Conservation (phyloP, 2,888 invertebrate genomes). For the Beris chalybata region DNA sequence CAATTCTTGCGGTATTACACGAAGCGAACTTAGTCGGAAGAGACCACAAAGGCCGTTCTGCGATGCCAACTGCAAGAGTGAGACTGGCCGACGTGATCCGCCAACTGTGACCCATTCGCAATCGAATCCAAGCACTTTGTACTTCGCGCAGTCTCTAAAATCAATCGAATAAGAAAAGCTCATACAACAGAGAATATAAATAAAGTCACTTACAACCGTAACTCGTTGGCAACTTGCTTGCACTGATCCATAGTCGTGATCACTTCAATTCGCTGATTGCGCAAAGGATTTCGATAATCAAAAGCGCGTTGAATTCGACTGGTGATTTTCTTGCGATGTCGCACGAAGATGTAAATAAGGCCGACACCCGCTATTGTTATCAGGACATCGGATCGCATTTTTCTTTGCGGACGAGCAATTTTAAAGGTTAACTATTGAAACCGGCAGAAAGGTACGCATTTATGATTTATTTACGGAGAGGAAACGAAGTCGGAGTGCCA, state of each 20-base stretch:
- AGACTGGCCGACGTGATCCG: slow-evolving; percentile 64
- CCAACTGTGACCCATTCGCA: slow-evolving; percentile 77
- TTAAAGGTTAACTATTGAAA: no score
- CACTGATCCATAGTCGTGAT: slow-evolving; percentile 50
- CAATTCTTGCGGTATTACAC: slow-evolving; percentile 63
- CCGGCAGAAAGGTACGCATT: no score
- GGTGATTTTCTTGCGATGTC: slow-evolving; percentile 60
- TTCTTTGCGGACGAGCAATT: slow-evolving; percentile 4
- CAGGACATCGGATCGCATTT: slow-evolving; percentile 2
- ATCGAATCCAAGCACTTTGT: slow-evolving; percentile 71
- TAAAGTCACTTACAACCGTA: slow-evolving; percentile 48
- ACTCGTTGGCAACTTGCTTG: slow-evolving; percentile 44
- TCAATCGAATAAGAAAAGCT: not conserved
- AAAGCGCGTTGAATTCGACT: slow-evolving; percentile 41
- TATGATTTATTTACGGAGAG: no score
- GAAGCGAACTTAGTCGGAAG: slow-evolving; percentile 66
- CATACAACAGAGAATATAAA: no score
- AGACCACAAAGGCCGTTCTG: slow-evolving; percentile 70
- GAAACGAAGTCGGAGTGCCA: no score
- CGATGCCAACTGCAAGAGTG: slow-evolving; percentile 73
- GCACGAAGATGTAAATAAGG: slow-evolving; percentile 47
- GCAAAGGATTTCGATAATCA: slow-evolving; percentile 43
- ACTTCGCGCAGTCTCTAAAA: slow-evolving; percentile 47
- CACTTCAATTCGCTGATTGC: slow-evolving; percentile 48
- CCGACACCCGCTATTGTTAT: slow-evolving; percentile 47